Conservation (phyloP, 2,797 vertebrate species). For the Microcaecilia unicolor region DNA sequence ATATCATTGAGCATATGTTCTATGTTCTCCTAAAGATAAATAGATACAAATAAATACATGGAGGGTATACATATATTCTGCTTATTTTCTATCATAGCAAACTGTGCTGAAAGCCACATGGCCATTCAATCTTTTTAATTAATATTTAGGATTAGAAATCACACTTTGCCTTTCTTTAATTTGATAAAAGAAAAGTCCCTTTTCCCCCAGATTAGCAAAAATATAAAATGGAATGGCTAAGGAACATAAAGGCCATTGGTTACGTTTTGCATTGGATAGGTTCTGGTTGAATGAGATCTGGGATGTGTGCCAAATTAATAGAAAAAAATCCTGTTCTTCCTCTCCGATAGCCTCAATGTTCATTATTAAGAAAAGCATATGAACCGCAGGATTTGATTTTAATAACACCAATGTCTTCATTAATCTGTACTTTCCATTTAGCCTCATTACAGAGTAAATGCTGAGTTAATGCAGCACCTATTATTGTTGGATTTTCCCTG, state of each 20-base stretch:
- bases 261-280: slow-evolving; percentile 78
- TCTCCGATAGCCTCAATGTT: slow-evolving; percentile 78
- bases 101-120: slow-evolving; percentile 16
- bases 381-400: slow-evolving; percentile 85
- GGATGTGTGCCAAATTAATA: slow-evolving; percentile 90
- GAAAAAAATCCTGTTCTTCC: slow-evolving; percentile 82
- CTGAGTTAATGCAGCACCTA: slow-evolving; percentile 57
- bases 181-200: slow-evolving; percentile 27
- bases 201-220: slow-evolving; percentile 44
- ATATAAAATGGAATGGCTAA: slow-evolving; percentile 58
- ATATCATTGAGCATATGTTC: background rate
- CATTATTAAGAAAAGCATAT: slow-evolving; percentile 84
- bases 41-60: slow-evolving; percentile 5
- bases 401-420: slow-evolving; percentile 88
- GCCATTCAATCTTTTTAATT: slow-evolving; percentile 31
- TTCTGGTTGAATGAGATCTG: slow-evolving; percentile 96
- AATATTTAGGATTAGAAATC: slow-evolving; percentile 28
- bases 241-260: slow-evolving; percentile 75
- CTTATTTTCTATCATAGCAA: too few relatives aligned
- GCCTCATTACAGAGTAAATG: slow-evolving; percentile 67
- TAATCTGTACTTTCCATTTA: slow-evolving; percentile 67
- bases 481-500: slow-evolving; percentile 59
- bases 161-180: slow-evolving; percentile 22
- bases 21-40: slow-evolving; percentile 6
- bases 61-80: slow-evolving; percentile 7